Conservation (phyloP, 2,888 invertebrate species). For the Eudemis profundana region DNA sequence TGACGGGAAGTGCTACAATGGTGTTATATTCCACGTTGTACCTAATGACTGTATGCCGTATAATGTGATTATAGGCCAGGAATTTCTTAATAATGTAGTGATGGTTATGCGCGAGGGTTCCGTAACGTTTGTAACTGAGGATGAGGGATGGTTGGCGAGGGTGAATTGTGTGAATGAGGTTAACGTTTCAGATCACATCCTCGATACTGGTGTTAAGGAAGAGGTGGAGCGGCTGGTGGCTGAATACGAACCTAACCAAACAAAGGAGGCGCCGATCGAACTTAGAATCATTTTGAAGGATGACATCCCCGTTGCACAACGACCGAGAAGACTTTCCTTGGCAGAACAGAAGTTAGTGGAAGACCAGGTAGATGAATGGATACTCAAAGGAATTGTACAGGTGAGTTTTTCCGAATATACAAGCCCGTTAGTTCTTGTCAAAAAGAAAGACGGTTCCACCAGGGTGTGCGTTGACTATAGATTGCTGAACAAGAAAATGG, state of each 20-base stretch:
- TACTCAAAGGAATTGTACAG: slow-evolving; percentile 37
- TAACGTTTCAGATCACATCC: slow-evolving; percentile 20
- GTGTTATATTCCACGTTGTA: slow-evolving; percentile 1
- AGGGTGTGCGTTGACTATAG: slow-evolving; percentile 47
- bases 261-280: slow-evolving; percentile 46
- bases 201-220: not conserved
- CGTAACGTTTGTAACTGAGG: slow-evolving; percentile 2
- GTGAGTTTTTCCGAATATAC: slow-evolving; percentile 47
- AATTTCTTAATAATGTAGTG: slow-evolving; percentile 64
- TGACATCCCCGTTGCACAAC: slow-evolving; percentile 47
- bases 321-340: slow-evolving; percentile 47
- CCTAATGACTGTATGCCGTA: slow-evolving; percentile 16
- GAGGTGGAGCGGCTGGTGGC: slow-evolving; percentile 17
- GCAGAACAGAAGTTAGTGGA: slow-evolving; percentile 45
- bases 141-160: slow-evolving; percentile 9
- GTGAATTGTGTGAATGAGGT: slow-evolving; percentile 14
- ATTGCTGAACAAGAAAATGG: slow-evolving; percentile 45
- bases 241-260: slow-evolving; percentile 31
- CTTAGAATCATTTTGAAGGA: slow-evolving; percentile 47
- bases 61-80: slow-evolving; percentile 12
- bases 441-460: slow-evolving; percentile 44
- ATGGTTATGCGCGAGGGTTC: slow-evolving; percentile 67
- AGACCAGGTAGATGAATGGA: slow-evolving; percentile 45
- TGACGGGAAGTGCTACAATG: slow-evolving; percentile 1
- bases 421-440: slow-evolving; percentile 44